Base-by-base conservation (phyloP, 2,888 invertebrate species). In the Eumacrocentrus americanus region DNA sequence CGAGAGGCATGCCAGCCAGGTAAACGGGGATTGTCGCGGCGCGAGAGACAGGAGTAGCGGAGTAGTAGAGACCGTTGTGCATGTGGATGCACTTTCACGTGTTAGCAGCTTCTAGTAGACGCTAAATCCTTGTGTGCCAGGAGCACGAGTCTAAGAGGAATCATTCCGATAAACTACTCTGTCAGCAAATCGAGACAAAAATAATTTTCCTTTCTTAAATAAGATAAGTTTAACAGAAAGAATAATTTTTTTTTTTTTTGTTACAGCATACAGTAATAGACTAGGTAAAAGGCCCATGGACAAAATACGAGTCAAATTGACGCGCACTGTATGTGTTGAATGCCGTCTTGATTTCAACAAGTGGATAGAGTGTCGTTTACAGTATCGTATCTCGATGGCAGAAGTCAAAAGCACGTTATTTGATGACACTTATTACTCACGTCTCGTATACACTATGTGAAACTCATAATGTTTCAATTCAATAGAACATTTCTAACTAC, bases 21-120 rank as follows among this genome's bases (percentile, higher is more conserved):
- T 59, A 61, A 63, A 65, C 63, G 65, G 65, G 62, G 65, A 63
- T 61, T 65, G 67, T 67, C 67, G 67, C 59, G 56, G 63, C 63
- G 20, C 29, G 50, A 50, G 35, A 34, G 60, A 54, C 52, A 37
- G 48, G 47, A 37, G 42, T 35, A 40, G 23, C 58, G 55, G 58
- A 48, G 58, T 62, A 55, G 52, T n/a, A n/a, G 46, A 5, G 38
- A 54, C 18, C 51, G 46, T 54, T 56, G 25, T 34, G 23, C 56
- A 53, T 63, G 70, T 70, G 64, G 68, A 74, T 75, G 74, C 73
- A 76, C 76, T 76, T 76, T 76, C 76, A 75, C 76, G 74, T 72
- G 71, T 72, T 75, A 73, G 71, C 74, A 72, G 74, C 72, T 74
- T 56, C 63, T 44, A 29, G 55, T 29, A 34, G 52, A 56, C 42